These are phyloP conservation scores for Heteronetta atricapilla DNA, from an alignment of 2,113 vertebrate genomes.

Conservation along the genomic window DNA sequence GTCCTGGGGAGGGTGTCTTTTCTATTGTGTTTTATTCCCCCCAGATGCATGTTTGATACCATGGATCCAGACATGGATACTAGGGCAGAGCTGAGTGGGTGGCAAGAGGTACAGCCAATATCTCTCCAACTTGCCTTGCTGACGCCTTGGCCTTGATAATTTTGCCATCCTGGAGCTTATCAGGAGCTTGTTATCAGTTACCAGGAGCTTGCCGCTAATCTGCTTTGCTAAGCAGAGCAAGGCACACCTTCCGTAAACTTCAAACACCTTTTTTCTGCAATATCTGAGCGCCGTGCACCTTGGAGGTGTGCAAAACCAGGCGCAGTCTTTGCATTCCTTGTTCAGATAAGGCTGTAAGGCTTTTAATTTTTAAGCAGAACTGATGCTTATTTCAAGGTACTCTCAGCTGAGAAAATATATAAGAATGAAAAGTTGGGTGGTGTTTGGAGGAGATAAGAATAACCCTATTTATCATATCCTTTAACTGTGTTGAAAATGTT, in stretches of 20 bases:
- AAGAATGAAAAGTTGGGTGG: background rate
- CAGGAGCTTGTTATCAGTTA: background rate
- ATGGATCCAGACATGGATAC: background rate
- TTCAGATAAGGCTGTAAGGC: background rate
- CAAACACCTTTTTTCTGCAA: background rate
- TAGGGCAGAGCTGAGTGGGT: background rate
- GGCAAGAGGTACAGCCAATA: background rate
- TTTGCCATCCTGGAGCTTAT: accelerated
- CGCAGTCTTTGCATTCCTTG: background rate
- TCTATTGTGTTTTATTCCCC: background rate
- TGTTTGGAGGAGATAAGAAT: background rate
- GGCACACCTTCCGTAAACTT: background rate
- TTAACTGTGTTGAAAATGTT: background rate
- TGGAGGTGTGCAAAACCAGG: background rate
- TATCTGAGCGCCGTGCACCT: accelerated
- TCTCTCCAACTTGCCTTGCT: accelerated
- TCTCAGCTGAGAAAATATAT: background rate
- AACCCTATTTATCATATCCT: background rate
- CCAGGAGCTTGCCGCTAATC: background rate
- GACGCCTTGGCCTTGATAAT: accelerated
- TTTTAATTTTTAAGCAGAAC: background rate
- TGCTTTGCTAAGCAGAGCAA: background rate
- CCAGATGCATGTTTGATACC: background rate
- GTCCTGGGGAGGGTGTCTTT: background rate
- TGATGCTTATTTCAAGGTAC: background rate